Percentiles rank a stretch among this genome's conserved stretches.
Evolutionary conservation across 2,113 vertebrate species (phyloP).

Genomic region (Pitta sordida): DNA sequence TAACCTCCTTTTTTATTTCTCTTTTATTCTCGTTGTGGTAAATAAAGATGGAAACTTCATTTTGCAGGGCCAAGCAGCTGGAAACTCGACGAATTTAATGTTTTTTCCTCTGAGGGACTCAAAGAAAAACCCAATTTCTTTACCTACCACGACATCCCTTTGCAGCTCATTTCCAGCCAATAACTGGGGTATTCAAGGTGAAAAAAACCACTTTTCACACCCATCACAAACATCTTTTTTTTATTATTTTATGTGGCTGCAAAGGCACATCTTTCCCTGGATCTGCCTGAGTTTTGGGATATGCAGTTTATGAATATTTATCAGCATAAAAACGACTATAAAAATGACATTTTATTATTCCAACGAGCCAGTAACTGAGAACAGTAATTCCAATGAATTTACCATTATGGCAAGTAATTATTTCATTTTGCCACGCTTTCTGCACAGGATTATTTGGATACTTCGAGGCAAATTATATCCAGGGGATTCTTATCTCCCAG

Average conservation of each 20-base stretch:
- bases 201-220: neutral
- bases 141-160: neutral
- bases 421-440: neutral
- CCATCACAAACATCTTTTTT: neutral
- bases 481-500: neutral
- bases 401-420: neutral
- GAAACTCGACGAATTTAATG: neutral
- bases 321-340: neutral
- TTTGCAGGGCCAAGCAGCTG: neutral
- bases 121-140: neutral
- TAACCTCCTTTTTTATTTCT: neutral
- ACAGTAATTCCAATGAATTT: rapidly evolving
- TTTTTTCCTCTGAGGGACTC: neutral
- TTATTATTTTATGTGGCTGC: no score
- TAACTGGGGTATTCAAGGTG: neutral
- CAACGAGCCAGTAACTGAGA: neutral
- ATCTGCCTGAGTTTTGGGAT: neutral
- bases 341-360: neutral
- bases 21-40: neutral
- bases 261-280: neutral
- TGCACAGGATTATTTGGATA: neutral
- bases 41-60: neutral
- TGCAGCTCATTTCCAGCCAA: neutral
- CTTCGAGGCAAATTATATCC: neutral
- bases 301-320: neutral